Percentiles rank a stretch among this genome's conserved stretches.
Evolutionary conservation across 1,140 invertebrate species (phyloP).

Genomic region (Drosophila insularis): DNA sequence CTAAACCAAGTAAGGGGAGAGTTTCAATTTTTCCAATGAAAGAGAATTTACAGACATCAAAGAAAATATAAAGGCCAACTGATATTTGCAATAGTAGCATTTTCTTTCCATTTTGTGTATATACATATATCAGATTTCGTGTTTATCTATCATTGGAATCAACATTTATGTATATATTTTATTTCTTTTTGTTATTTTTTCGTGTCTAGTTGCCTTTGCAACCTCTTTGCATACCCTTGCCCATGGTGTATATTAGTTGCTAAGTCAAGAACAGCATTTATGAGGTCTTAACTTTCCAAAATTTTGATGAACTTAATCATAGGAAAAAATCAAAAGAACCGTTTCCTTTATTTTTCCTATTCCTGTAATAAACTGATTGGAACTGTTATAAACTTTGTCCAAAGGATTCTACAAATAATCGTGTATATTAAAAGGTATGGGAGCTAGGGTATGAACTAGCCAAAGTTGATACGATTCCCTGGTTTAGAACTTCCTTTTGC

Average conservation of each 20-base stretch:
- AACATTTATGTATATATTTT: neutral
- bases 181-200: neutral
- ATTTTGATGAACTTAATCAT: too few species aligned
- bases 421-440: neutral
- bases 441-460: neutral
- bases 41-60: too few species aligned
- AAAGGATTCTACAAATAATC: too few species aligned
- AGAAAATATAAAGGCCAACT: neutral
- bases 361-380: too few species aligned
- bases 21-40: neutral
- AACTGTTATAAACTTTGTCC: too few species aligned
- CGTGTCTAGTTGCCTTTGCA: neutral
- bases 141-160: neutral
- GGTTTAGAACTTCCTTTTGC: slow-evolving; percentile 25
- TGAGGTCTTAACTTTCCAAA: too few species aligned
- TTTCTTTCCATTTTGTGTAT: neutral
- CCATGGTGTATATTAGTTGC: neutral
- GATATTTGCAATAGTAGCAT: neutral
- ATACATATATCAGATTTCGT: neutral
- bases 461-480: slow-evolving; percentile 28
- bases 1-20: neutral
- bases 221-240: neutral
- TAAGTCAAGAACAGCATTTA: neutral
- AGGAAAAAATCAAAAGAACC: too few species aligned
- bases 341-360: too few species aligned